Evolutionary conservation across 2,113 vertebrate species (phyloP).

Genomic region (Hippocampus comes): DNA sequence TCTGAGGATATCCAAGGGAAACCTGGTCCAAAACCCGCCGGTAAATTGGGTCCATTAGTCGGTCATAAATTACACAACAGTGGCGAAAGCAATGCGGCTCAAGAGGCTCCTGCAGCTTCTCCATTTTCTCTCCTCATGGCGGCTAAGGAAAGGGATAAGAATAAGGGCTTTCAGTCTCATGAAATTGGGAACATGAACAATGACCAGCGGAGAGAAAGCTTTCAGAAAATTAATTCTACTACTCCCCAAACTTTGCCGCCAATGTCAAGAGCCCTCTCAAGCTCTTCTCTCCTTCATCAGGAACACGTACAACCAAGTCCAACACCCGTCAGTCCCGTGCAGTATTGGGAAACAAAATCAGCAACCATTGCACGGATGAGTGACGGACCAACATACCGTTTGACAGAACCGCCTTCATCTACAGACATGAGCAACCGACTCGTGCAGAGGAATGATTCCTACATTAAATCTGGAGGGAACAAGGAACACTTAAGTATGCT

Average conservation of each 20-base stretch:
- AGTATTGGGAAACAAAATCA: constrained; percentile 2
- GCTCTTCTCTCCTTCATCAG: constrained; percentile 24
- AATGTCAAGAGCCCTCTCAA: constrained; percentile 57
- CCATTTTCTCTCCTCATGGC: constrained; percentile 87
- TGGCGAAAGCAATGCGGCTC: constrained; percentile 42
- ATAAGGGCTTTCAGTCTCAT: constrained; percentile 51
- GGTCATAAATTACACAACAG: constrained; percentile 66
- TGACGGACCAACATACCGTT: neutral
- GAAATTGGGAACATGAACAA: constrained; percentile 52
- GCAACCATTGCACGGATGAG: constrained; percentile 14
- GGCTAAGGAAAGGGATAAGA: constrained; percentile 83
- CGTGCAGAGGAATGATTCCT: constrained; percentile 16
- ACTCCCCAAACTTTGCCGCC: constrained; percentile 74
- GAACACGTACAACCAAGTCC: constrained; percentile 22
- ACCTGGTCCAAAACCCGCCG: constrained; percentile 15
- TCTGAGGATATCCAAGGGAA: constrained; percentile 29
- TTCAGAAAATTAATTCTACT: constrained; percentile 65
- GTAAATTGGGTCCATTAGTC: constrained; percentile 58
- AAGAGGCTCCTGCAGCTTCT: constrained; percentile 63
- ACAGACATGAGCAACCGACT: constrained; percentile 7
- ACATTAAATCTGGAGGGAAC: constrained; percentile 19
- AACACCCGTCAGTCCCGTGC: constrained; percentile 4
- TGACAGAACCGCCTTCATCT: neutral
- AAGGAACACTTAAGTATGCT: constrained; percentile 54
- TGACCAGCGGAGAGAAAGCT: constrained; percentile 40